Evolutionary conservation across 2,888 invertebrate genomes (phyloP), one percentile per base, ranked within the genome.

Genomic region (Lepetodrilus schrolli): DNA sequence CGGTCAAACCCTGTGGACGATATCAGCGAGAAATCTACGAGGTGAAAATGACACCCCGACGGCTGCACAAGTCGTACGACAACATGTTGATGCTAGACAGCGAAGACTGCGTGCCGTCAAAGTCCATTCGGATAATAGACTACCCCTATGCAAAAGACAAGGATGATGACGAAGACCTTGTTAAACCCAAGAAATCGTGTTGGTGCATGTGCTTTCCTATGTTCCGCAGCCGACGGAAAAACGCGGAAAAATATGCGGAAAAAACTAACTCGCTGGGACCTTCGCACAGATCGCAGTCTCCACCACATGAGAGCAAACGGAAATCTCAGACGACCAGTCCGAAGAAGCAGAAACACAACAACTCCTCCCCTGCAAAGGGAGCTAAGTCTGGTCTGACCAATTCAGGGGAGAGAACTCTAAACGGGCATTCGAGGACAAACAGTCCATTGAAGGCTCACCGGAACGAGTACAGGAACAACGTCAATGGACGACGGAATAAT

Each of bases 61-160:
- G 82, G 37, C 78, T 80, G 21, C 81, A 84, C 76, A 81, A 83
- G 74, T 85, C 85, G 50, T 85, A 84, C 66, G 84, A 85, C 71
- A 85, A 86, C 74, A 84, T 86, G 84, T 80, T 83, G 37, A 75
- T 83, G 65, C 73, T 84, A 13, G 84, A 81, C 10, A 79, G 77
- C 5, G 78, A 75, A 1, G 83, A 81, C 50, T 70, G 65, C 4
- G 36, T 38, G 47, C 74, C 76, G n/a, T 74, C 81, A 7, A 78
- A 73, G 69, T 72, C 79, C 20, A 66, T 81, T 20, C 82, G 82
- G 66, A 82, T 83, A 49, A 26, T 77, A 10, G 81, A 84, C 68
- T 84, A 84, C 73, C 78, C 82, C 0, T 82, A 85, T 47, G 82
- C 81, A 2, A 76, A 77, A 26, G 84, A 84, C 3, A 79, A 77